Conservation (phyloP, 2,797 vertebrate species). For the Pipistrellus kuhlii region DNA sequence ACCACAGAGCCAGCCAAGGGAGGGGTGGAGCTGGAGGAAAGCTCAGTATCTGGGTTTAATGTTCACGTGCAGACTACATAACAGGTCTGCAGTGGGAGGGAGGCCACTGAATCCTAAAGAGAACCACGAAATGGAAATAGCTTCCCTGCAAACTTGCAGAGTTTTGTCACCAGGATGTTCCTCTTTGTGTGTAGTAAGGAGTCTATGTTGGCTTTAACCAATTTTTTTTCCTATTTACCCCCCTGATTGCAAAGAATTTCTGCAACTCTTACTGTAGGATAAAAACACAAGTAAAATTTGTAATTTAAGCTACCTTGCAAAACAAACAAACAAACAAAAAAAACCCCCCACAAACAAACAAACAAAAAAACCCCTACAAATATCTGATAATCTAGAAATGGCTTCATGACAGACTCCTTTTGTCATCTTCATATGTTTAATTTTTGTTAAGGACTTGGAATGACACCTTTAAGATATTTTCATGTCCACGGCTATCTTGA, state of each 20-base stretch:
- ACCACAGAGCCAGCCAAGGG: conserved; percentile 79
- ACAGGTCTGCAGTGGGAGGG: conserved; percentile 78
- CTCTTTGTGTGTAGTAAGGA: conserved; percentile 35
- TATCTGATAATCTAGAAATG: conserved; percentile 78
- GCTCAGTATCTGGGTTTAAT: conserved; percentile 82
- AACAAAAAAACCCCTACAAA: conserved; percentile 54
- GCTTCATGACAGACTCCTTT: conserved; percentile 79
- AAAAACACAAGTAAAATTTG: conserved; percentile 72
- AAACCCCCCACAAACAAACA: neutral
- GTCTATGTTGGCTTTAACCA: conserved; percentile 72
- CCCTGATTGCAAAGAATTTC: conserved; percentile 79
- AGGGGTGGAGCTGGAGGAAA: conserved; percentile 71
- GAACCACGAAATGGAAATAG: conserved; percentile 69
- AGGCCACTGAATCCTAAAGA: conserved; percentile 69
- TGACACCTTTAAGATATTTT: conserved; percentile 62
- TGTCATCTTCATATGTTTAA: conserved; percentile 79
- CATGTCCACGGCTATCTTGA: conserved; percentile 57
- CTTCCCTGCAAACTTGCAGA: conserved; percentile 64
- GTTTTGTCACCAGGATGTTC: conserved; percentile 57
- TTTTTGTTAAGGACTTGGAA: conserved; percentile 75
- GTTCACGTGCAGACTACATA: conserved; percentile 86
- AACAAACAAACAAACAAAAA: conserved; percentile 28
- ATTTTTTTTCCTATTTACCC: neutral
- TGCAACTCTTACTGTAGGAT: conserved; percentile 76
- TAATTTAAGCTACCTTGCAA: conserved; percentile 82